Evolutionary conservation across 64 coral and sea anemone genomes (phyloP).

Genomic region (Pocillopora verrucosa): DNA sequence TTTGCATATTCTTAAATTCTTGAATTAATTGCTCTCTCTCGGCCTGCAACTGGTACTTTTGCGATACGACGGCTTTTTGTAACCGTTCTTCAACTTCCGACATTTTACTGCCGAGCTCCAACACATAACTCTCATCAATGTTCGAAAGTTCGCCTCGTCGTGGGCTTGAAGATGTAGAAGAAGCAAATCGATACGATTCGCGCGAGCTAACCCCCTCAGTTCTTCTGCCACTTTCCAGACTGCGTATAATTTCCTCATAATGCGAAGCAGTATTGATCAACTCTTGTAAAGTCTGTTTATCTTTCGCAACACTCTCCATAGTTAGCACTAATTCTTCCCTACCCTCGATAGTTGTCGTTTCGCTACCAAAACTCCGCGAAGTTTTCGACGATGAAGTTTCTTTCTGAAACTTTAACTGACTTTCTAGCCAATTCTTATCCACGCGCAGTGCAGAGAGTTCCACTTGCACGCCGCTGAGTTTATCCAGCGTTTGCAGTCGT

Average conservation of each 20-base stretch:
- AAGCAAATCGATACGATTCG: constrained; percentile 34
- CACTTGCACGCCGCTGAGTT: constrained; percentile 59
- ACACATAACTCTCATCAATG: constrained; percentile 36
- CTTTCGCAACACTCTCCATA: constrained; percentile 76
- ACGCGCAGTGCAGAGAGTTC: constrained; percentile 62
- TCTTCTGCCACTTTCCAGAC: constrained; percentile 47
- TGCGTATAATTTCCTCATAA: constrained; percentile 84
- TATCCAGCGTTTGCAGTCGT: constrained; percentile 58
- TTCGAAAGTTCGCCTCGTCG: not conserved
- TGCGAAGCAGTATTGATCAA: constrained; percentile 69
- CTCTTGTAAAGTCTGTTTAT: constrained; percentile 77
- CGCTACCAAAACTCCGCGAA: not conserved
- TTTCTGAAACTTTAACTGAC: constrained; percentile 52
- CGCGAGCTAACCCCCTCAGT: not conserved
- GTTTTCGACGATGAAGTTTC: not conserved
- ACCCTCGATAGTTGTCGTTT: constrained; percentile 13
- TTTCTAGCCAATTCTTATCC: constrained; percentile 78
- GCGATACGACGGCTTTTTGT: constrained; percentile 81
- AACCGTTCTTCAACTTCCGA: constrained; percentile 82
- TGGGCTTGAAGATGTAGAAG: not conserved
- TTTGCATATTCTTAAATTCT: constrained; percentile 87
- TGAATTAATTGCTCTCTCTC: constrained; percentile 84
- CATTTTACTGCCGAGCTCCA: constrained; percentile 81
- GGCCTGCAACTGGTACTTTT: constrained; percentile 80
- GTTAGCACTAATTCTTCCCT: constrained; percentile 50